A percentile compares a stretch with the other conserved stretches of the same genome.
Conservation (phyloP, 1,140 invertebrate genomes). For the Halesus radiatus region DNA sequence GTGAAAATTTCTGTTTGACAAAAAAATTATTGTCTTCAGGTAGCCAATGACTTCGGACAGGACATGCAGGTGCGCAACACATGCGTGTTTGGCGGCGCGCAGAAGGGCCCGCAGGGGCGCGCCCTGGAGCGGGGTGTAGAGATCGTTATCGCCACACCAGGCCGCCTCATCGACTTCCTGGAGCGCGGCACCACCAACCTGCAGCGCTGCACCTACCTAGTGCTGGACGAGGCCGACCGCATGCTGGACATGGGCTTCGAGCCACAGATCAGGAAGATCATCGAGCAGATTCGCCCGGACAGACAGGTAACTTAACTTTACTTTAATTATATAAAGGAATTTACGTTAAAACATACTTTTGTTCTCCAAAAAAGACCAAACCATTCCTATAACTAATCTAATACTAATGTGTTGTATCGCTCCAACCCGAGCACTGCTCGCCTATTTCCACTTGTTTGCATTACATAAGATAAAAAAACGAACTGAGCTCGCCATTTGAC, state of each 20-base stretch:
- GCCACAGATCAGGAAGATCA: constrained; percentile 94
- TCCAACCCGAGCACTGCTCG: too few relatives aligned
- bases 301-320: too few relatives aligned
- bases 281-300: constrained; percentile 91
- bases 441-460: too few relatives aligned
- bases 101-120: constrained; percentile 85
- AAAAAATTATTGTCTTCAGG: constrained; percentile 67
- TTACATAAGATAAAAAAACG: too few relatives aligned
- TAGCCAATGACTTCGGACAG: constrained; percentile 87
- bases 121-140: constrained; percentile 86
- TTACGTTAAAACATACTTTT: too few relatives aligned
- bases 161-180: constrained; percentile 90
- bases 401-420: too few relatives aligned
- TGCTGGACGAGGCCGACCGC: constrained; percentile 94
- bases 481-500: too few relatives aligned
- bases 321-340: too few relatives aligned
- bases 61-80: constrained; percentile 84
- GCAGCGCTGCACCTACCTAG: constrained; percentile 88
- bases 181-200: constrained; percentile 90
- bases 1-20: too few relatives aligned
- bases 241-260: constrained; percentile 99
- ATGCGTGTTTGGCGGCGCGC: constrained; percentile 93
- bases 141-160: constrained; percentile 91
- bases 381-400: too few relatives aligned
- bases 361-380: too few relatives aligned